Evolutionary conservation across 2,113 vertebrate genomes (phyloP).

Genomic region (Tilapia sparmanii): DNA sequence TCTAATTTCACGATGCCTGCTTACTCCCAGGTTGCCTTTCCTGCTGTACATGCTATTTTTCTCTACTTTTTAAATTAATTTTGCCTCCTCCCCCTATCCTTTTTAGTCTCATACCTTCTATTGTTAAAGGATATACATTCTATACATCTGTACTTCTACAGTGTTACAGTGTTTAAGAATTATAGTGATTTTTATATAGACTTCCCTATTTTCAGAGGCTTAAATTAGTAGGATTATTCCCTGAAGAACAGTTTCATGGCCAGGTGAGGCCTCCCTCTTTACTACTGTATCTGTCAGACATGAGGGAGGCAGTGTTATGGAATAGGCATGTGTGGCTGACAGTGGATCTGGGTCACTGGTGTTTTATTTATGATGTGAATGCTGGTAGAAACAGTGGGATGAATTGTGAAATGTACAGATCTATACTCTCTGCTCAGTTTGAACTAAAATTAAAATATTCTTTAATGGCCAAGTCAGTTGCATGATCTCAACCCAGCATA

Average conservation of each 20-base stretch:
- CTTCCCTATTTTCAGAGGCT: background rate
- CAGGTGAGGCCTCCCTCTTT: background rate
- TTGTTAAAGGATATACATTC: background rate
- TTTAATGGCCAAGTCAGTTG: background rate
- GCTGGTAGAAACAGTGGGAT: background rate
- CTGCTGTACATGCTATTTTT: background rate
- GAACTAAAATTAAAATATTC: background rate
- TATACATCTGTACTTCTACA: background rate
- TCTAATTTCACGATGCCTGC: background rate
- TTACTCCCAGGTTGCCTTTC: background rate
- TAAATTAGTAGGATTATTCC: background rate
- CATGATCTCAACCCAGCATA: background rate
- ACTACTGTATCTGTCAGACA: background rate
- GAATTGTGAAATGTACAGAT: background rate
- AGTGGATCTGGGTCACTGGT: background rate
- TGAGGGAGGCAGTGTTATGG: background rate
- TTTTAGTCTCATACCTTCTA: background rate
- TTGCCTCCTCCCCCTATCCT: background rate
- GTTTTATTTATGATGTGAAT: background rate
- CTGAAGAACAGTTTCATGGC: background rate
- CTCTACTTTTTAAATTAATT: background rate
- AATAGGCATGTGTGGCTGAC: background rate
- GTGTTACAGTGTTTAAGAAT: background rate
- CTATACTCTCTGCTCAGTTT: background rate
- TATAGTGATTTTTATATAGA: background rate